Percentiles rank a stretch among this genome's conserved stretches.
phyloP scores from a whole-genome alignment of 2,888 invertebrate genomes.

The Creontiades dilutus region DNA sequence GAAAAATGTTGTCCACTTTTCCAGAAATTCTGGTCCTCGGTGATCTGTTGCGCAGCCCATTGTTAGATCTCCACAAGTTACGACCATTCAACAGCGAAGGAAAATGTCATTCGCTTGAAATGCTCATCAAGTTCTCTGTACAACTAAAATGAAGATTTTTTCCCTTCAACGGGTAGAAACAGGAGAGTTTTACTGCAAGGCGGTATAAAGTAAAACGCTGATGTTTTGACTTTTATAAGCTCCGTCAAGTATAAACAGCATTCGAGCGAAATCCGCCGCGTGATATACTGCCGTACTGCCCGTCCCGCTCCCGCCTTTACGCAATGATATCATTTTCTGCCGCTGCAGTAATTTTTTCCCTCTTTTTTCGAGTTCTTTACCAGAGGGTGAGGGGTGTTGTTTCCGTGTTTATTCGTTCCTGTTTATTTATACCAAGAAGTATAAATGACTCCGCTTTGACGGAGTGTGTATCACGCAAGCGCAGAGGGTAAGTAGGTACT shows the following conservation, averaged over 20 bases:
- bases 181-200: background rate
- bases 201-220: constrained; percentile 23
- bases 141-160: background rate
- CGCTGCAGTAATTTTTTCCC: constrained; percentile 13
- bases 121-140: too few species aligned
- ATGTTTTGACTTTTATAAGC: constrained; percentile 46
- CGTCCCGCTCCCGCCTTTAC: constrained; percentile 1
- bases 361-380: background rate
- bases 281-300: constrained; percentile 3
- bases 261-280: background rate
- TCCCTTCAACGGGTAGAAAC: background rate
- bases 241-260: constrained; percentile 8
- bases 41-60: too few species aligned
- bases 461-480: background rate
- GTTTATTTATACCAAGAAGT: background rate
- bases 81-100: too few species aligned
- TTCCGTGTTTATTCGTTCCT: background rate
- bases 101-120: too few species aligned
- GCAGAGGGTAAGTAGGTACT: background rate
- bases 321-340: constrained; percentile 37
- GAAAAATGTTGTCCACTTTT: too few species aligned
- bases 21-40: too few species aligned
- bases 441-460: background rate
- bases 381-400: background rate
- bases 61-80: too few species aligned